Evolutionary conservation across 2,888 invertebrate genomes (phyloP).

Genomic region (Proisotoma minuta): DNA sequence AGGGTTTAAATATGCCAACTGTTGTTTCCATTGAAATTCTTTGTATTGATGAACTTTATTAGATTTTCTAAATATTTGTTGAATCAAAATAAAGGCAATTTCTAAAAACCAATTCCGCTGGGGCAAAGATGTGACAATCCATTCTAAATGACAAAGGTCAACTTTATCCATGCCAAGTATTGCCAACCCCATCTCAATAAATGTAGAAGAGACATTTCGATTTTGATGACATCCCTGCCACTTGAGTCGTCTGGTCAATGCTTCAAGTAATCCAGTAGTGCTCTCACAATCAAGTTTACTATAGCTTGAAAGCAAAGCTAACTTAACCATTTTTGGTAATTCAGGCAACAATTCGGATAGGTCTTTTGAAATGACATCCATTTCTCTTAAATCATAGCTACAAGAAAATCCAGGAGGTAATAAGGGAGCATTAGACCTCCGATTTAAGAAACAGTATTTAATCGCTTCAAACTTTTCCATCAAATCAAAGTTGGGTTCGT

Average conservation of each 20-base stretch:
- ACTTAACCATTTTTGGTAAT: neutral
- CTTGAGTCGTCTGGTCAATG: neutral
- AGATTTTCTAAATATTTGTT: neutral
- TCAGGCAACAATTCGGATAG: neutral
- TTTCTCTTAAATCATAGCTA: neutral
- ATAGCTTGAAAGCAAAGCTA: neutral
- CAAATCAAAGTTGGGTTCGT: neutral
- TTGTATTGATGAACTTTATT: neutral
- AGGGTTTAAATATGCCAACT: neutral
- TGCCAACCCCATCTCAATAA: neutral
- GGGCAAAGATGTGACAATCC: neutral
- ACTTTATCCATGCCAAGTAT: neutral
- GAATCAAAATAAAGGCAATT: neutral
- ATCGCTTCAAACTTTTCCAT: neutral
- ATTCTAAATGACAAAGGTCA: neutral
- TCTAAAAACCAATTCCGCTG: neutral
- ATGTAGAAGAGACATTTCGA: neutral
- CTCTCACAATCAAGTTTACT: no score
- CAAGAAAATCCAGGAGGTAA: neutral
- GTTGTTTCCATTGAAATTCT: neutral
- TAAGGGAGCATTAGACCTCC: neutral
- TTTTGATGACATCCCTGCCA: neutral
- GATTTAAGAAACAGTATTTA: neutral
- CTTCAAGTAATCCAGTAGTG: neutral
- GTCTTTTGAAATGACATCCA: neutral